Percentiles rank a stretch among this genome's conserved stretches.
Conservation (phyloP, 1,140 invertebrate species). For the Augochlora pura region DNA sequence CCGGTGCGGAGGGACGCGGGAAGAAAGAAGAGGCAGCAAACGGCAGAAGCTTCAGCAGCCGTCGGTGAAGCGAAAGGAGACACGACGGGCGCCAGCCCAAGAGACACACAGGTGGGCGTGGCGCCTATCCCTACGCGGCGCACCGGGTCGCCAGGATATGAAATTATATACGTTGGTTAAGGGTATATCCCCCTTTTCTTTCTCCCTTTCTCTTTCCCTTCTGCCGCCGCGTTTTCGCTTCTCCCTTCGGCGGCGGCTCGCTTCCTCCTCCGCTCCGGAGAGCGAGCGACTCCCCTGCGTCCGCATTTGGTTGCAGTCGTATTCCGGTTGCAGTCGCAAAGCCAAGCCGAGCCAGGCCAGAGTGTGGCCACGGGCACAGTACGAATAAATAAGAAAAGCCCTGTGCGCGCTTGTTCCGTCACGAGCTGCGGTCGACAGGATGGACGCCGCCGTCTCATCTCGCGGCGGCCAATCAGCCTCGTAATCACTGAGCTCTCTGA, state of each 20-base stretch:
- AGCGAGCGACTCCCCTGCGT: conserved; percentile 14
- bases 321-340: conserved; percentile 58
- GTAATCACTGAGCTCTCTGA: conserved; percentile 73
- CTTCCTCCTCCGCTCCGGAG: too few relatives aligned
- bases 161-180: conserved; percentile 70
- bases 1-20: not conserved
- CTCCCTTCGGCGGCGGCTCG: not conserved
- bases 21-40: conserved; percentile 29
- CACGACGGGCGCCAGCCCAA: conserved; percentile 52
- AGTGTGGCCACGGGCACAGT: conserved; percentile 45
- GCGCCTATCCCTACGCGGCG: conserved; percentile 73
- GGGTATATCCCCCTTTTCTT: conserved; percentile 48
- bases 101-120: conserved; percentile 71
- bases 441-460: conserved; percentile 75
- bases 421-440: conserved; percentile 74
- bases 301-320: conserved; percentile 32
- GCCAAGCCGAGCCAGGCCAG: not conserved
- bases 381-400: conserved; percentile 74
- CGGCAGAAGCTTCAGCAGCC: conserved; percentile 25
- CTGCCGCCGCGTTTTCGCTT: not conserved
- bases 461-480: conserved; percentile 75
- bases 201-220: not conserved
- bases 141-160: conserved; percentile 67
- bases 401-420: conserved; percentile 70
- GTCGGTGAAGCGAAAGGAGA: conserved; percentile 56